Conservation (phyloP, 2,797 vertebrate genomes). For the Rhynchonycteris naso region DNA sequence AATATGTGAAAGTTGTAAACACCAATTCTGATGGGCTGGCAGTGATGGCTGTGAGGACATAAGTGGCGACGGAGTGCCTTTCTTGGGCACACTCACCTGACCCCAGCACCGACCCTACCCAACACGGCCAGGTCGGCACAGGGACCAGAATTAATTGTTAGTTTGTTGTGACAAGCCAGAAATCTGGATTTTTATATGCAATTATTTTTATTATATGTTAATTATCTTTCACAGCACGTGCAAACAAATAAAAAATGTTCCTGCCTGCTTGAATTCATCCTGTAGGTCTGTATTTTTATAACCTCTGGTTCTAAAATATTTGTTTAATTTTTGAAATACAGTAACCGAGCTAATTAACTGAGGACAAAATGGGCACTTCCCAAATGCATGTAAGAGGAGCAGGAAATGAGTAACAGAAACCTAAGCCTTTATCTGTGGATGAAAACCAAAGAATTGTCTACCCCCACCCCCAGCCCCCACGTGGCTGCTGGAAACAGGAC, state of each 20-base stretch:
- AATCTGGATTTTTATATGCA: not conserved
- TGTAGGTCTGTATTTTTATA: not conserved
- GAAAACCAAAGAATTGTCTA: not conserved
- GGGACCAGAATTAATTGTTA: not conserved
- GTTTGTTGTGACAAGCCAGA: not conserved
- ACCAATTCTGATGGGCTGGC: not conserved
- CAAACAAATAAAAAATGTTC: not conserved
- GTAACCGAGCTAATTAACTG: not conserved
- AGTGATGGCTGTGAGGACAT: rapidly evolving
- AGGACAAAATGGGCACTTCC: not conserved
- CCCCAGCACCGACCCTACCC: not conserved
- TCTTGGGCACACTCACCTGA: not conserved
- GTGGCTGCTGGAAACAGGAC: not conserved
- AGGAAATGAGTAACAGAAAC: not conserved
- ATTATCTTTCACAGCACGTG: not conserved
- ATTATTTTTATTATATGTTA: not conserved
- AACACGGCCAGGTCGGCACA: rapidly evolving
- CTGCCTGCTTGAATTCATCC: not conserved
- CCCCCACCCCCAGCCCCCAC: no score
- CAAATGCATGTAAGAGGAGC: not conserved
- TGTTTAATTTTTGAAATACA: conserved; percentile 21
- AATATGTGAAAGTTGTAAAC: not conserved
- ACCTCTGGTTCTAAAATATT: not conserved
- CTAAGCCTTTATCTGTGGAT: not conserved
- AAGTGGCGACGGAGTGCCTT: rapidly evolving